Evolutionary conservation across 2,797 vertebrate genomes (phyloP), one percentile per base, ranked within the genome.

Genomic region (Darevskia mixta): DNA sequence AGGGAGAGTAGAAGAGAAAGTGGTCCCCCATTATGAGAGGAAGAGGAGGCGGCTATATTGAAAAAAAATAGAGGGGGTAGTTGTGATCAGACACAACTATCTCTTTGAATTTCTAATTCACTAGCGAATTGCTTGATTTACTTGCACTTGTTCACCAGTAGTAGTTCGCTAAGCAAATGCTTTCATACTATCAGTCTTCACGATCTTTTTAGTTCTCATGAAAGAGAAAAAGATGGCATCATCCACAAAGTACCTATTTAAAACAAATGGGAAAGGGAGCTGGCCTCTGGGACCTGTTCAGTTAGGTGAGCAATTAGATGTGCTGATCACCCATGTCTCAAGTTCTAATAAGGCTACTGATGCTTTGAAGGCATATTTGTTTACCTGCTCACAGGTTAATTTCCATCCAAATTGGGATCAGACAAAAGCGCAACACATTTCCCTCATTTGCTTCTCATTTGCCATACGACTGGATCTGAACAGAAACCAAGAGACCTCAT

Each of bases 301-400:
- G 92, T 88, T 87, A 86, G 35, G 18, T 64, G 5, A 75, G 32
- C 89, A 94, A 94, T 96, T 96, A 95, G 90, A 95, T 88, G 87
- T 93, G 92, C 95, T 95, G 91, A 93, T 93, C 95, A 86, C 78
- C 61, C 93, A 78, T 88, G 94, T 93, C 90, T 61, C 72, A 94
- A 89, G 69, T 76, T 73, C 93, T 90, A 18, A 82, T 95, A 94
- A 94, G 83, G n/a, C 35, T 3, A 66, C 90, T 81, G 88, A 79
- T 78, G 87, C 67, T 92, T 90, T 18, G 55, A 93, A 90, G 81
- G 13, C 13, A 1, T 71, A 86, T 29, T 86, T 43, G 86, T 5
- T 45, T 86, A 15, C 67, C 77, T 66, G 88, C 80, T 87, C 27
- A 80, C 76, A 77, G 76, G 38, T 55, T 61, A 86, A 41, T 27